phyloP scores from a whole-genome alignment of 2,888 invertebrate genomes.

The Xylota segnis region DNA sequence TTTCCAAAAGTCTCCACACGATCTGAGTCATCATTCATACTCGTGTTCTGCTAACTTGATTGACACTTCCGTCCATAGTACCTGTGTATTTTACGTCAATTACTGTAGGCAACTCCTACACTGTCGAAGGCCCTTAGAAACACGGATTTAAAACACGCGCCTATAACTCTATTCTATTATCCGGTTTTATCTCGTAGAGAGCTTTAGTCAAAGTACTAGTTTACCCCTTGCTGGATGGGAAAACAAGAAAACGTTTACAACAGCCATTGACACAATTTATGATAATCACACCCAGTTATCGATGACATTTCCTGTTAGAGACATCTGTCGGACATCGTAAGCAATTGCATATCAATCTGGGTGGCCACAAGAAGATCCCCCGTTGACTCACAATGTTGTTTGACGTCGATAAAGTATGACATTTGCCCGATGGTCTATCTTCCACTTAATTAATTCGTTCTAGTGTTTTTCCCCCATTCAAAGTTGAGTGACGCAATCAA shows the following conservation, averaged over 20 bases:
- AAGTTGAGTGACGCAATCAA: slow-evolving; percentile 18
- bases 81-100: not conserved
- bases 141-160: too few relatives aligned
- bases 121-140: not conserved
- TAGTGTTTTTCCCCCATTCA: slow-evolving; percentile 21
- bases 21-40: not conserved
- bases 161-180: not conserved
- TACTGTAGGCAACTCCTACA: slow-evolving; percentile 1
- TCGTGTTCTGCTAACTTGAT: slow-evolving; percentile 12
- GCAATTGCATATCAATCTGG: not conserved
- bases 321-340: too few relatives aligned
- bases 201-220: not conserved
- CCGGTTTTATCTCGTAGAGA: not conserved
- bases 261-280: not conserved
- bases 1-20: not conserved
- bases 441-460: not conserved
- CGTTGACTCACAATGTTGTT: not conserved
- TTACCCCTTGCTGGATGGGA: not conserved
- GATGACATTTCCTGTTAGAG: not conserved
- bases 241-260: not conserved
- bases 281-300: slow-evolving; percentile 12
- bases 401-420: not conserved
- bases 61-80: slow-evolving; percentile 28
- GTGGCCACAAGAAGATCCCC: not conserved
- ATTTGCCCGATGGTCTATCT: not conserved